Percentiles rank a stretch among this genome's conserved stretches.
phyloP scores from a whole-genome alignment of 2,888 invertebrate species.

The Synergus japonicus region DNA sequence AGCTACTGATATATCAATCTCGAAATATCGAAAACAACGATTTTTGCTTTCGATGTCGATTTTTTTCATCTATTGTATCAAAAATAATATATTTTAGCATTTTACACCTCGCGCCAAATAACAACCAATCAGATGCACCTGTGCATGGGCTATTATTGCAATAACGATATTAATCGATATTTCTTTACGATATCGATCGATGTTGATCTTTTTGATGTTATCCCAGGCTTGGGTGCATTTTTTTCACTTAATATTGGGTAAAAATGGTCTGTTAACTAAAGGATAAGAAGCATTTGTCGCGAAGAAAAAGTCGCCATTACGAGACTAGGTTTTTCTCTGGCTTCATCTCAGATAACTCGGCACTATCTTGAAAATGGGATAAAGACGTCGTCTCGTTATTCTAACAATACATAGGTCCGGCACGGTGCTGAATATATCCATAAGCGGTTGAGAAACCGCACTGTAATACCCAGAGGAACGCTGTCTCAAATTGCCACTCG shows the following conservation, averaged over 20 bases:
- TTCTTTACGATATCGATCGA: no score
- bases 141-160: no score
- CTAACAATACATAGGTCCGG: constrained; percentile 20
- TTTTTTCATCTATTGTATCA: no score
- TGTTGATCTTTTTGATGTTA: no score
- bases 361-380: constrained; percentile 23
- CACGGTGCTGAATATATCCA: constrained; percentile 1
- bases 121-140: no score
- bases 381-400: constrained; percentile 25
- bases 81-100: no score
- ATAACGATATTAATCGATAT: no score
- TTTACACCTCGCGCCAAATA: no score
- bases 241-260: not conserved
- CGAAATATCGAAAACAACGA: no score
- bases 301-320: not conserved
- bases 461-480: constrained; percentile 50
- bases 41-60: no score
- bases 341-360: constrained; percentile 22
- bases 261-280: constrained; percentile 31
- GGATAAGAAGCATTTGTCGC: constrained; percentile 20
- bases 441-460: constrained; percentile 30
- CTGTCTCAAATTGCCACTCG: constrained; percentile 59
- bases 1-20: no score
- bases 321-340: constrained; percentile 8
- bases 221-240: no score